Evolutionary conservation across 1,140 invertebrate genomes (phyloP), one percentile per base, ranked within the genome.

Genomic region (Metopolophium dirhodum): DNA sequence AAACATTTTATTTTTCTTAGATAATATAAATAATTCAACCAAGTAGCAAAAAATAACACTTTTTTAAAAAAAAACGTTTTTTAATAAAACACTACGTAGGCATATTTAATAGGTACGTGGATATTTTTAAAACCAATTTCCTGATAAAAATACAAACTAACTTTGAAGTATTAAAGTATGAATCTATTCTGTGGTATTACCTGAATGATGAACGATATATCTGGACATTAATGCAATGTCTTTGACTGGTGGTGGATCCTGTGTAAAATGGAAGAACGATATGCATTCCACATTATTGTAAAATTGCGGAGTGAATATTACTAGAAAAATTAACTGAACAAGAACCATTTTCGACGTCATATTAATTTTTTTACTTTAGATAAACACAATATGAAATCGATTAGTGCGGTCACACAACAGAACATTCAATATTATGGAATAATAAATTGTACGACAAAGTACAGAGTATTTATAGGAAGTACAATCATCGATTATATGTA

Each of bases 191-290:
- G 41, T 41, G 41, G 41, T 41, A 41, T n/a, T 95, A 96, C 96
- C 95, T 93, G 95, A 95, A 94, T 95, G 95, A 94, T 96, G 95
- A 11, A 96, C 96, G 94, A 96, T 95, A 93, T 95, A 96, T 94
- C 96, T 94, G 14, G 95, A 96, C 95, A 96, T 96, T 93, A 95
- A 94, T 2, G 95, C 96, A 22, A 95, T 95, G 91, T 96, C 89
- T 92, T 95, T 94, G 41, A 94, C 94, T 18, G 95, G 95, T 51
- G 95, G 96, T 51, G 82, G 91, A 86, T 93, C 91, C 14, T 6
- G 26, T 26, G 23, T 18, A 7, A 93, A 51, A 51, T 93, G 91
- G 30, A 93, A 93, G 49, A 93, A 93, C 23, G 91, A 93, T 41
- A 93, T 26, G 35, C 82, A 86, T 86, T 93, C 35, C 26, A 30